A percentile compares a stretch with the other conserved stretches of the same genome.
phyloP scores from a whole-genome alignment of 2,113 vertebrate species.

The Myrmophylax atrothorax region DNA sequence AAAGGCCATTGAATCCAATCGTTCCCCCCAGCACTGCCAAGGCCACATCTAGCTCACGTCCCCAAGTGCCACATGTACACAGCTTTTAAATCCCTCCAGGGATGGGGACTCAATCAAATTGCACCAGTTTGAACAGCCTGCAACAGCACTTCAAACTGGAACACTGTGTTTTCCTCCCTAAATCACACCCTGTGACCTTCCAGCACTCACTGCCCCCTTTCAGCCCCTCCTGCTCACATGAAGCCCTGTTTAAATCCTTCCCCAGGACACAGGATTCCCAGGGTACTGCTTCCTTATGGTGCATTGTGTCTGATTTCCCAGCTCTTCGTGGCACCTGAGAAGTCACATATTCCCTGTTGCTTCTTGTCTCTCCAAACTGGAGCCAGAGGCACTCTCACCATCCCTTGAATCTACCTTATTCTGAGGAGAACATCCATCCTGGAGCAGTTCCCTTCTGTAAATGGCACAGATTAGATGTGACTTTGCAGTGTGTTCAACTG shows the following conservation, averaged over 20 bases:
- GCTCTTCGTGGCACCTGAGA: background rate
- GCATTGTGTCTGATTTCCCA: background rate
- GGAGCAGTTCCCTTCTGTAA: rapidly evolving
- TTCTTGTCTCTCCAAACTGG: background rate
- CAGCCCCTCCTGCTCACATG: background rate
- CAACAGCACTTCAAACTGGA: background rate
- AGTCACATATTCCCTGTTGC: background rate
- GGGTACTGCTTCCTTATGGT: background rate
- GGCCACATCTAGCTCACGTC: background rate
- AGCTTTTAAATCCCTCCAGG: background rate
- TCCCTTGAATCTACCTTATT: background rate
- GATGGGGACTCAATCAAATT: background rate
- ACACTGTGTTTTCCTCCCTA: background rate
- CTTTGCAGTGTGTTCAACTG: background rate
- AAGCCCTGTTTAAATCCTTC: background rate
- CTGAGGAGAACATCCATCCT: background rate
- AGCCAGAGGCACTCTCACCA: background rate
- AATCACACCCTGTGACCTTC: background rate
- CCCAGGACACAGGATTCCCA: background rate
- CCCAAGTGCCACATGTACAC: background rate
- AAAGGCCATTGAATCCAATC: background rate
- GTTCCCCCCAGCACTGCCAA: background rate
- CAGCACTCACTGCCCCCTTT: background rate
- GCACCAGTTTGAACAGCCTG: background rate
- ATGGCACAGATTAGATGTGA: background rate